Evolutionary conservation across 2,113 vertebrate genomes (phyloP), one percentile per base, ranked within the genome.

Genomic region (Excalfactoria chinensis): DNA sequence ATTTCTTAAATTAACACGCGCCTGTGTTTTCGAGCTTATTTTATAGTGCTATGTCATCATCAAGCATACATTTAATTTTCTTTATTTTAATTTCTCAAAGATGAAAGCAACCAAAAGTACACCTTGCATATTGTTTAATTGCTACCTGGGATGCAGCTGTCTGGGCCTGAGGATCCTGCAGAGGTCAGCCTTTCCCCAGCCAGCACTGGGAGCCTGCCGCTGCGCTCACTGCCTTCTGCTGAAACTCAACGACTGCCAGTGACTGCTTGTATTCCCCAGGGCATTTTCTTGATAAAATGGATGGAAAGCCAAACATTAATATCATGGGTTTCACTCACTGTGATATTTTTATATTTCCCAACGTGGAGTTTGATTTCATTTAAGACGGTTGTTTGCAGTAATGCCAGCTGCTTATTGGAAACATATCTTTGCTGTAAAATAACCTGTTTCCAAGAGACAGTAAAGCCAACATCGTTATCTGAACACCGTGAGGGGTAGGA

Each of bases 101-200:
- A 95, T 94, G 91, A 96, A 96, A 97, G 84, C 41, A 26, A 22
- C 93, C 82, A 71, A 67, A 88, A 72, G 30, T 41, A 15, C 49
- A 63, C 76, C 75, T 64, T 80, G 79, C 43, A 72, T 26, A 7
- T 23, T 53, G 43, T 43, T 74, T 46, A 43, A 37, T 51, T 62
- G 73, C 32, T n/a, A 18, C 11, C 60, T 9, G 59, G 59, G 62
- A 49, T 34, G 51, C 3, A 4, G 4, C 8, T 7, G 68, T 35
- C 16, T 62, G 30, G 62, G 32, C 3, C 44, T 3, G 30, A 44
- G n/a, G 83, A 17, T 74, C 97, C 98, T 97, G 95, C 77, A 98
- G 98, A 97, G 98, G 97, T 96, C 97, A 97, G 97, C 97, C 55
- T 97, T 97, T 95, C 97, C 94, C 97, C 88, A 2, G 35, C 69